Percentiles rank a stretch among this genome's conserved stretches.
Evolutionary conservation across 2,888 invertebrate genomes (phyloP).

Genomic region (Drosophila monieri): DNA sequence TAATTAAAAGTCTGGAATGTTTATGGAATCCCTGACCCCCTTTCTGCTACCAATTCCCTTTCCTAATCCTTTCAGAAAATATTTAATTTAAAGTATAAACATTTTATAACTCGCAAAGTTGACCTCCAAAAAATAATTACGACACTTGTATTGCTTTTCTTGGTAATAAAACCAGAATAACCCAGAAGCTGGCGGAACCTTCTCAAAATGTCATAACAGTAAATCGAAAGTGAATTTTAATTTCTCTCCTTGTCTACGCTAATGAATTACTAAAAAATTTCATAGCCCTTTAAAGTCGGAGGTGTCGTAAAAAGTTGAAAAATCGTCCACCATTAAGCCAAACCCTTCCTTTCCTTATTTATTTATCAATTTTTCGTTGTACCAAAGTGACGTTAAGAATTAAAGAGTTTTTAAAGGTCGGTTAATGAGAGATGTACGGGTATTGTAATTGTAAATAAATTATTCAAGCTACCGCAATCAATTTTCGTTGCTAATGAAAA

Average conservation of each 20-base stretch:
- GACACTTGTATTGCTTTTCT: background rate
- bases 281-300: slow-evolving; percentile 12
- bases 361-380: background rate
- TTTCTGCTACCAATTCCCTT: too few species aligned
- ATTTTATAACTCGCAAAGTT: background rate
- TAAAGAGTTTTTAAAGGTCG: slow-evolving; percentile 15
- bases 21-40: too few species aligned
- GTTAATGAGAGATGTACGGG: slow-evolving; percentile 6
- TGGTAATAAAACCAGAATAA: background rate
- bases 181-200: background rate
- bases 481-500: slow-evolving; percentile 55
- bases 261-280: slow-evolving; percentile 23
- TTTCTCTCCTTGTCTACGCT: slow-evolving; percentile 4
- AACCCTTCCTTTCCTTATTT: slow-evolving; percentile 18
- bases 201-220: background rate
- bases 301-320: slow-evolving; percentile 26
- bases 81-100: background rate
- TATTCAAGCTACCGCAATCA: slow-evolving; percentile 49
- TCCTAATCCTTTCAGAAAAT: background rate
- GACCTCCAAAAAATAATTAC: slow-evolving; percentile 2
- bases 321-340: slow-evolving; percentile 20
- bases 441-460: slow-evolving; percentile 31
- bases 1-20: too few species aligned
- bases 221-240: slow-evolving; percentile 32
- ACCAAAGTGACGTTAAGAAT: slow-evolving; percentile 1